phyloP scores from a whole-genome alignment of 2,113 vertebrate genomes.

The Phaethornis superciliosus region DNA sequence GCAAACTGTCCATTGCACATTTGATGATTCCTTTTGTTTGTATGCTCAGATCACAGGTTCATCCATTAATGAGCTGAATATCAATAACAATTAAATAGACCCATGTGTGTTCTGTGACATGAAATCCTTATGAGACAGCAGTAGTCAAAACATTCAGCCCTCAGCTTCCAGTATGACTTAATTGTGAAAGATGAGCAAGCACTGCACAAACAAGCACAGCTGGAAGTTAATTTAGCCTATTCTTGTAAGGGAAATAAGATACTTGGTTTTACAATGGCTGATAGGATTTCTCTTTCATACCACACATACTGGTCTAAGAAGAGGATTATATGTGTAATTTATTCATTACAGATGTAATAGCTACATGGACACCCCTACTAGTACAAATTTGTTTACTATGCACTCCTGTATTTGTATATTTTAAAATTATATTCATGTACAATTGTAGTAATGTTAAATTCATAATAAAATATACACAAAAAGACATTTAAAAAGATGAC shows the following conservation, averaged over 20 bases:
- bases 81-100: background rate
- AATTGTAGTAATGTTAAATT: background rate
- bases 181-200: background rate
- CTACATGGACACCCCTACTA: rapidly evolving
- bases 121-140: background rate
- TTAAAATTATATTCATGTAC: background rate
- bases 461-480: background rate
- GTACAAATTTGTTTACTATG: background rate
- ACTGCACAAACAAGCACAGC: background rate
- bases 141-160: background rate
- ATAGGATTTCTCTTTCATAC: background rate
- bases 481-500: background rate
- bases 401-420: background rate
- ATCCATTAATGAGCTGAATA: background rate
- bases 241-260: background rate
- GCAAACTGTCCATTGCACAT: background rate
- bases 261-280: background rate
- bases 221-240: background rate
- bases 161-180: background rate
- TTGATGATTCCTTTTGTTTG: background rate
- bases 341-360: background rate
- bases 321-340: background rate
- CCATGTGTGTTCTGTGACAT: background rate
- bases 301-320: background rate
- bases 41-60: background rate